Base-by-base conservation (phyloP, 2,113 vertebrate genomes). In the Gymnarchus niloticus region DNA sequence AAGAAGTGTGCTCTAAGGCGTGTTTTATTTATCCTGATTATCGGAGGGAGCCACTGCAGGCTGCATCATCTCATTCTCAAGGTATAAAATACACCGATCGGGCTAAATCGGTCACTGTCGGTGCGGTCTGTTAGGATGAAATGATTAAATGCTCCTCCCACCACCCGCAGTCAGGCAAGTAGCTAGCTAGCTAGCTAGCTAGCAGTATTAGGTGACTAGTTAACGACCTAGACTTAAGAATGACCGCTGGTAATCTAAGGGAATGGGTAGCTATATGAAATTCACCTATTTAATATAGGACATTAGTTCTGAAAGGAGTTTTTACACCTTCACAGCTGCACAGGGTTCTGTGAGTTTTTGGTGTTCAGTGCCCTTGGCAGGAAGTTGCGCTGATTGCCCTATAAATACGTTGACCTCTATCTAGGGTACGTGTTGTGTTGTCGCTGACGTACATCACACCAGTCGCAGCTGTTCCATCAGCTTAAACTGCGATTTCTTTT, bases 31-130 rank as follows among this genome's bases (percentile, higher is more conserved):
- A 80, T 89, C 59, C 77, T 91, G 12, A 14, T 90, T 54, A 56
- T 86, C n/a, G 86, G 65, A 14, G 85, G 84, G 78, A 83, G 82
- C 84, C 65, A 86, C 3, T 87, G 86, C 69, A 87, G 90, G 52
- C n/a, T 89, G 9, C 90, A 91, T 81, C 88, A 91, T 25, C 88
- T 91, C 25, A 49, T 87, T 69, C 88, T 91, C 14, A 87, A 90
- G 89, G 90, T 91, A 83, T 2, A 85, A 84, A 48, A 33, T 25
- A 37, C 2, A 37, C 82, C 7, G 21, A 46, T 54, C 23, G 49
- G 17, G 51, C 21, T 21, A 14, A 33, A 21, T 37, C n/a, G 23
- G 12, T 5, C 14, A 2, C 49, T 54, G 56, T 59, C 21, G 5
- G 28, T 12, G 37, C 12, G 48, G 44, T 14, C 28, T 52, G n/a